These are phyloP conservation scores for Tridacna crocea DNA, from an alignment of 2,888 invertebrate species.

Conservation along the genomic window DNA sequence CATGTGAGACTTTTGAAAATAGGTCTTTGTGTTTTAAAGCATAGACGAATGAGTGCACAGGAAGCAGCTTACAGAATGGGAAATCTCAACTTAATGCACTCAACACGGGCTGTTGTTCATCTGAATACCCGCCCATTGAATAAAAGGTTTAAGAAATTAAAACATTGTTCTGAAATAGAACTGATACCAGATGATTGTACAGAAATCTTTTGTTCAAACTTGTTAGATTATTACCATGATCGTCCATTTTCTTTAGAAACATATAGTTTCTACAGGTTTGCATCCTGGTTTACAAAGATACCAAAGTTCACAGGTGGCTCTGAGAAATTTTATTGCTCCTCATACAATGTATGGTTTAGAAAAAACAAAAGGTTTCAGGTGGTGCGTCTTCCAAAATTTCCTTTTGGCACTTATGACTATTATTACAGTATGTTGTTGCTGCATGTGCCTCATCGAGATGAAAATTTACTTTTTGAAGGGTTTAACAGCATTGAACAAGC, in stretches of 20 bases:
- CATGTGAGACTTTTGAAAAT: conserved; percentile 31
- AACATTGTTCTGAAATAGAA: conserved; percentile 9
- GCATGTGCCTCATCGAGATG: conserved; percentile 30
- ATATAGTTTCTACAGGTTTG: conserved; percentile 21
- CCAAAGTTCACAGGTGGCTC: background rate
- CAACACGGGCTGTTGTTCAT: conserved; percentile 32
- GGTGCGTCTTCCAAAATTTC: conserved; percentile 27
- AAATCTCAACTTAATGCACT: conserved; percentile 30
- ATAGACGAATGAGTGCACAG: conserved; percentile 39
- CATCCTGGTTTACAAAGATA: conserved; percentile 34
- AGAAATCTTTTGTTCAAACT: conserved; percentile 37
- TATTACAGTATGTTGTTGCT: conserved; percentile 34
- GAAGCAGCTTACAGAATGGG: conserved; percentile 51
- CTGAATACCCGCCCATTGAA: conserved; percentile 28
- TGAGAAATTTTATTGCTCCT: background rate
- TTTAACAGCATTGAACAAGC: background rate
- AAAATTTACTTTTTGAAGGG: background rate
- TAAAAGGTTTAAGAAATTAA: conserved; percentile 33
- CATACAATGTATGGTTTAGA: conserved; percentile 35
- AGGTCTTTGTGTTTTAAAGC: conserved; percentile 45
- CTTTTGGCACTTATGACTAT: conserved; percentile 36
- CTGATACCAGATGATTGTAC: conserved; percentile 9
- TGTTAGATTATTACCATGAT: conserved; percentile 40
- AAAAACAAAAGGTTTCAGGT: background rate
- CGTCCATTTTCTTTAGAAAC: conserved; percentile 29